Evolutionary conservation across 2,113 vertebrate genomes (phyloP).

Genomic region (Seriola dumerili): DNA sequence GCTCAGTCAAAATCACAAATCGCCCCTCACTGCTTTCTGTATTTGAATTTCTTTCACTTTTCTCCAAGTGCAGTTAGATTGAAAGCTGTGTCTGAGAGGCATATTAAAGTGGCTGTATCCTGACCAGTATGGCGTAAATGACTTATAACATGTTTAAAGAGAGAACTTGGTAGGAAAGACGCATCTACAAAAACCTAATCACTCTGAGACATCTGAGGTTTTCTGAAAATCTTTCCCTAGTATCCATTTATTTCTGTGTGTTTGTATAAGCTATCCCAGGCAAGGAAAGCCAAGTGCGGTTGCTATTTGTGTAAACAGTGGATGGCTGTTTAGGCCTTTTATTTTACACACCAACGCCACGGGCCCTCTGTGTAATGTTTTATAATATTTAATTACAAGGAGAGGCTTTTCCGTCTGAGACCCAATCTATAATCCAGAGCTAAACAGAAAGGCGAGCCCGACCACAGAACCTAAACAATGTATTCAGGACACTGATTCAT

Average conservation of each 20-base stretch:
- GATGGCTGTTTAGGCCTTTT: constrained; percentile 65
- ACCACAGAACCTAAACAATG: constrained; percentile 65
- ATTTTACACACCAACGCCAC: constrained; percentile 73
- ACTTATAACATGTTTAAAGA: constrained; percentile 19
- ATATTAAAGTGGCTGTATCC: constrained; percentile 24
- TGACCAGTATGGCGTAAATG: constrained; percentile 8
- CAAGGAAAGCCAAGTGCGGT: constrained; percentile 56
- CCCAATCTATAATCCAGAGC: constrained; percentile 65
- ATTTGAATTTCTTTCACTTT: constrained; percentile 29
- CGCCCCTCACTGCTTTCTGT: constrained; percentile 10
- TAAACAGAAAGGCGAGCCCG: constrained; percentile 59
- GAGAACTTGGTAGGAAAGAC: constrained; percentile 1
- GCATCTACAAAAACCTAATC: constrained; percentile 22
- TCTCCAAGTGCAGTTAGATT: constrained; percentile 1
- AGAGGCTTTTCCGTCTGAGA: constrained; percentile 50
- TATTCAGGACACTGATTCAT: constrained; percentile 55
- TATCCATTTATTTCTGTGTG: constrained; percentile 39
- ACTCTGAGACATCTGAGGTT: constrained; percentile 49
- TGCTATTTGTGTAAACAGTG: constrained; percentile 77
- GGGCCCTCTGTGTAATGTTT: constrained; percentile 64
- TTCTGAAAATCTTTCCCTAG: constrained; percentile 29
- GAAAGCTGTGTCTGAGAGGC: constrained; percentile 4
- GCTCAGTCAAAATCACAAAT: constrained; percentile 42
- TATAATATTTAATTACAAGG: constrained; percentile 74
- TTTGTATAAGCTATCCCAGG: constrained; percentile 37